A percentile compares a stretch with the other conserved stretches of the same genome.
These are phyloP conservation scores for Mimas tiliae DNA, from an alignment of 2,888 invertebrate genomes.

Conservation along the genomic window DNA sequence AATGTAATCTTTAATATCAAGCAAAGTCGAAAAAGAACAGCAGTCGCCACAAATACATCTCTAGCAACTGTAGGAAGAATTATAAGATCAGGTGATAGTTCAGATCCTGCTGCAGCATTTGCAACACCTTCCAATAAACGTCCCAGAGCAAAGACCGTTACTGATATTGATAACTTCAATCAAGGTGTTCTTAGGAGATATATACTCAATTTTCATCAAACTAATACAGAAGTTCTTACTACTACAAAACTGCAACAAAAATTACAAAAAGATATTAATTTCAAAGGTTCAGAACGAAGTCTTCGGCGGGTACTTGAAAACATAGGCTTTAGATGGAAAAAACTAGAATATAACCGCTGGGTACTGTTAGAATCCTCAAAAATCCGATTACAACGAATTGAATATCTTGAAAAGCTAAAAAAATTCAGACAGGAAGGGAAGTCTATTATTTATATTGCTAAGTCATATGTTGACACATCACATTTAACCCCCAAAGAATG, in stretches of 20 bases:
- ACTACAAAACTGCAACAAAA: not conserved
- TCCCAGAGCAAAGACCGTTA: not conserved
- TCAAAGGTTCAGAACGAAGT: constrained; percentile 7
- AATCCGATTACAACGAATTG: not conserved
- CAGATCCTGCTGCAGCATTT: not conserved
- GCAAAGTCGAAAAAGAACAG: constrained; percentile 1
- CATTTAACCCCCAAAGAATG: not conserved
- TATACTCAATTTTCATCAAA: constrained; percentile 2
- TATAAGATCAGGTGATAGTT: not conserved
- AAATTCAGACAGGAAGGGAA: constrained; percentile 9
- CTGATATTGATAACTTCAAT: not conserved
- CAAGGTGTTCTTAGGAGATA: constrained; percentile 12
- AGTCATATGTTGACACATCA: not conserved
- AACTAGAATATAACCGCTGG: not conserved
- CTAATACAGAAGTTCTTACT: not conserved
- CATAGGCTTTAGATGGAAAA: not conserved
- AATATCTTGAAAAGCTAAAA: not conserved
- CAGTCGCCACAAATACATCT: constrained; percentile 10
- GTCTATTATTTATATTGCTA: not conserved
- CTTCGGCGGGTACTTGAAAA: not conserved
- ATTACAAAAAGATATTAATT: not conserved
- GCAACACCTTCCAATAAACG: not conserved
- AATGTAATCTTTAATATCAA: not conserved
- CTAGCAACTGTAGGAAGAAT: not conserved
- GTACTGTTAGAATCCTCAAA: constrained; percentile 5